Conservation (phyloP, 2,888 invertebrate genomes). For the Odontocerum albicorne region DNA sequence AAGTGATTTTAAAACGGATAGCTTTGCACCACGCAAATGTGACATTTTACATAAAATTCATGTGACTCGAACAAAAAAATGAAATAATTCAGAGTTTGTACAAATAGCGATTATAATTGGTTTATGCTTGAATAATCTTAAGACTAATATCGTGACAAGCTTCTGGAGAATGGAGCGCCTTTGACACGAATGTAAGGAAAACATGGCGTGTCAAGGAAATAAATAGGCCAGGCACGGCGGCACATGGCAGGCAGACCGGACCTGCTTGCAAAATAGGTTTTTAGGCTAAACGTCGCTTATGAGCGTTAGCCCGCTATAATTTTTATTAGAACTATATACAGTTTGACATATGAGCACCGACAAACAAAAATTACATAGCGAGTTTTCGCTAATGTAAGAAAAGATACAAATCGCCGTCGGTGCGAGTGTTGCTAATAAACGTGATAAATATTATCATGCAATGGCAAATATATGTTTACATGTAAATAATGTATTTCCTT, state of each 20-base stretch:
- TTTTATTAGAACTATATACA: slow-evolving; percentile 10
- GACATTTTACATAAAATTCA: too few species aligned
- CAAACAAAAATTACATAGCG: slow-evolving; percentile 1
- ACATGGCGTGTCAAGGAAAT: slow-evolving; percentile 29
- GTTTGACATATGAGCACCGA: slow-evolving; percentile 2
- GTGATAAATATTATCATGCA: too few species aligned
- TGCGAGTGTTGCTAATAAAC: too few species aligned
- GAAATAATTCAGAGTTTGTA: too few species aligned
- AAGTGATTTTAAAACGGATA: too few species aligned
- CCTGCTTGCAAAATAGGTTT: slow-evolving; percentile 25
- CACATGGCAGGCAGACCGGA: slow-evolving; percentile 16
- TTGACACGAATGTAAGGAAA: slow-evolving; percentile 30
- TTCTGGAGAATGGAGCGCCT: slow-evolving; percentile 11
- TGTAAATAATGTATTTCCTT: too few species aligned
- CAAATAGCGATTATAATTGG: too few species aligned
- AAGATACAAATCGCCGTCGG: too few species aligned
- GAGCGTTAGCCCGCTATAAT: slow-evolving; percentile 2
- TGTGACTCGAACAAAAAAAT: too few species aligned
- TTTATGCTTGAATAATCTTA: too few species aligned
- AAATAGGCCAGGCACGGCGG: slow-evolving; percentile 22
- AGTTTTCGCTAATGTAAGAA: slow-evolving; percentile 1
- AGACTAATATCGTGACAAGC: slow-evolving; percentile 23
- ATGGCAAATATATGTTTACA: too few species aligned
- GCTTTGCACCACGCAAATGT: too few species aligned
- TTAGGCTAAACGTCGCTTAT: slow-evolving; percentile 22